Base-by-base conservation (phyloP, 2,113 vertebrate genomes). In the Salvator merianae region DNA sequence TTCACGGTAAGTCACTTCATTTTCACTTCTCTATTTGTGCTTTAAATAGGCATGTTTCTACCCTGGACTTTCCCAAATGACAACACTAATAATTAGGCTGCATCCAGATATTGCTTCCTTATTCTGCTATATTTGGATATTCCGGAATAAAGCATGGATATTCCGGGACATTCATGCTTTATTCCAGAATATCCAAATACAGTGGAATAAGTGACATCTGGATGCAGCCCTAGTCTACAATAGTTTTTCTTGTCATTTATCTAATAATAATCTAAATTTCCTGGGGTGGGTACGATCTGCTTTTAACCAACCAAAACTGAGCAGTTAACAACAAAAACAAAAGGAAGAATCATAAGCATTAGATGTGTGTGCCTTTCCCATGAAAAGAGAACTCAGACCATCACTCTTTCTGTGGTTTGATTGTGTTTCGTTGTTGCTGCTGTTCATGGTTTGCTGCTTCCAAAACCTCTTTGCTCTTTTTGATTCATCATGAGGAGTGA, bases 281-380 rank as follows among this genome's bases (percentile, higher is more conserved):
- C 68, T 28, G 38, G 9, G 4, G 5, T 53, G 20, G 30, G 14
- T 70, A 50, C 2, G 47, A 10, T 7, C 7, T 63, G 10, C 36
- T 22, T 55, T 81, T 43, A 70, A 47, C 18, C 36, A 34, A 78
- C 28, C 50, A 71, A 78, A 62, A 59, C 28, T 40, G 34, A 84
- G 36, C 36, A 32, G 36, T 32, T 32, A 79, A 32, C 6, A 18
- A 32, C 63, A 50, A 62, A 84, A 77, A 78, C 26, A 32, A 32
- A 71, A 69, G 68, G 47, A 81, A 59, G 7, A 55, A 16, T 4
- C 43, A 47, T 70, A 63, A 16, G 28, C 7, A 53, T 77, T 38
- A 77, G 43, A 65, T 47, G 10, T 47, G 30, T 8, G 18, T 36
- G 85, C 85, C 87, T 22, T 40, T 26, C 59, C 91, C 85, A 89